Evolutionary conservation across 2,113 vertebrate species (phyloP), one percentile per base, ranked within the genome.

Genomic region (Semicossyphus pulcher): DNA sequence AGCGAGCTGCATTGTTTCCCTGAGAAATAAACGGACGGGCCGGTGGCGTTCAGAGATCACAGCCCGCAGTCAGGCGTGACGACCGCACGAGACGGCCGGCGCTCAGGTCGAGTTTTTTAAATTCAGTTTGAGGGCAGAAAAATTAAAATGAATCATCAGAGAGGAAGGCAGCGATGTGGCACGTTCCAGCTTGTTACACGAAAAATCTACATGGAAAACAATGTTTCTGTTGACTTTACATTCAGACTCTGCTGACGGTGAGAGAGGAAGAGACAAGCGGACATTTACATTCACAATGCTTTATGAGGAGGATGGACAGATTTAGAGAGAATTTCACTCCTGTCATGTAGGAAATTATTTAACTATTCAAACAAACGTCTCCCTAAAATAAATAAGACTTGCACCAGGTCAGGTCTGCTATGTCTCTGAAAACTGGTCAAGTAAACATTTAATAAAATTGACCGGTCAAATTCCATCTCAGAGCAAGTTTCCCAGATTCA

Each of bases 131-230:
- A 32, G 73, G 73, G 73, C 69, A 56, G 37, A n/a, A 11, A 21
- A n/a, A 71, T 58, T 54, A 58, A 3, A 18, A 56, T 68, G 64
- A 74, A 47, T 26, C 64, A 20, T 3, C 26, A 23, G 16, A 29
- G 59, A 12, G 1, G 29, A 2, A 4, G 47, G 4, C 29, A 2
- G 29, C n/a, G 66, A 29, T 80, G 76, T 81, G 82, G 74, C 87
- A 81, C 21, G 2, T 79, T 87, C 76, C 80, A 83, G 70, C 79
- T 87, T 70, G 79, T 60, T 68, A 4, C 59, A 73, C 67, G 61
- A 76, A 73, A 63, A 66, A 21, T 29, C 37, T 64, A 11, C 42
- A 68, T 0, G 18, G 3, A 7, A 18, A n/a, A 45, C 47, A 29
- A 28, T 23, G 32, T 37, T 36, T 15, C 6, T 20, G 41, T 3